Evolutionary conservation across 2,113 vertebrate genomes (phyloP).

Genomic region (Trogon surrucura): DNA sequence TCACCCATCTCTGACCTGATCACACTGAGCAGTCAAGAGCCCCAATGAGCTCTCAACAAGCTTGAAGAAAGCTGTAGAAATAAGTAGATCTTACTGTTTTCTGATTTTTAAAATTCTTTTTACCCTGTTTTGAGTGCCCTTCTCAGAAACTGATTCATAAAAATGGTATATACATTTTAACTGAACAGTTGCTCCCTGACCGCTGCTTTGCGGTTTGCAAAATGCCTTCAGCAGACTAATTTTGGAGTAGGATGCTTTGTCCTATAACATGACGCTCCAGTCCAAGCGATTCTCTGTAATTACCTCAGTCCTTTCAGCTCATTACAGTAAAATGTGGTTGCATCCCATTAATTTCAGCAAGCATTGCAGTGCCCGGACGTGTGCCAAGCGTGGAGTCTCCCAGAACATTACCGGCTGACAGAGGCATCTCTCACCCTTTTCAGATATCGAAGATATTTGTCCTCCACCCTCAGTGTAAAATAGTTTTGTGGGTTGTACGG

Average conservation of each 20-base stretch:
- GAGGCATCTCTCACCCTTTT: slow-evolving; percentile 15
- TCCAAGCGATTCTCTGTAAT: neutral
- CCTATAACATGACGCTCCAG: neutral
- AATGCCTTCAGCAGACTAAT: neutral
- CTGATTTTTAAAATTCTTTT: neutral
- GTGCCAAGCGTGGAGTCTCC: neutral
- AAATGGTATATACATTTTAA: neutral
- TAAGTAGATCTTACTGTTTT: neutral
- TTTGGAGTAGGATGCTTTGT: neutral
- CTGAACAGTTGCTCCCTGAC: neutral
- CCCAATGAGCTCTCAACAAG: neutral
- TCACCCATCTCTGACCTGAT: neutral
- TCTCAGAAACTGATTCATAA: slow-evolving; percentile 10
- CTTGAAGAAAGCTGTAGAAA: neutral
- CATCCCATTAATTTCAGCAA: slow-evolving; percentile 29
- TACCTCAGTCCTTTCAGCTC: neutral
- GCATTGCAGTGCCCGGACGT: neutral
- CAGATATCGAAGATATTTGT: neutral
- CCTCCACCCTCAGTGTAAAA: neutral
- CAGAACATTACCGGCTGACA: neutral
- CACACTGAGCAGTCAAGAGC: neutral
- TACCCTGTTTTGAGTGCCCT: neutral
- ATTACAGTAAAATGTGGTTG: slow-evolving; percentile 9
- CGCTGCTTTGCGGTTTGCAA: neutral
- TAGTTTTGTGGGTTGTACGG: neutral